These are phyloP conservation scores for Peromyscus nudipes DNA, from an alignment of 2,797 vertebrate species.

Conservation along the genomic window DNA sequence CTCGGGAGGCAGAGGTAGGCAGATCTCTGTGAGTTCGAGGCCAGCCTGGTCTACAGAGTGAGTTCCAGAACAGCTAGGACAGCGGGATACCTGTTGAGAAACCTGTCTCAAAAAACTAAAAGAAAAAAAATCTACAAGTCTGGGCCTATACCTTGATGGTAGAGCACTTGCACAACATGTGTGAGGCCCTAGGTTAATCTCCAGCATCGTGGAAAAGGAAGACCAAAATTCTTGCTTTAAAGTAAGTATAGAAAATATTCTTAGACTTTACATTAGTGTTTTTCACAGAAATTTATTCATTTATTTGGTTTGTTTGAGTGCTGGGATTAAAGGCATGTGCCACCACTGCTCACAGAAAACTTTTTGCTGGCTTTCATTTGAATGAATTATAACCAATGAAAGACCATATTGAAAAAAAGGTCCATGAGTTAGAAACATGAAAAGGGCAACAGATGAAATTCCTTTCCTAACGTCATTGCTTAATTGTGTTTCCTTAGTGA, in stretches of 20 bases:
- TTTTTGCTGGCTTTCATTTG: slow-evolving; percentile 52
- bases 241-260: slow-evolving; percentile 54
- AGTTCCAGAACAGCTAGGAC: not conserved
- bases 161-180: not conserved
- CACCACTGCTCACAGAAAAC: not conserved
- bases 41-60: not conserved
- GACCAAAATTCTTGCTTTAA: not conserved
- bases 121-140: not conserved
- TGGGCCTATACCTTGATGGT: not conserved
- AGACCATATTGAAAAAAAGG: not conserved
- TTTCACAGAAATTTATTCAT: slow-evolving; percentile 5
- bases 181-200: not conserved
- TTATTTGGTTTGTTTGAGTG: not conserved
- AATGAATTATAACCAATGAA: slow-evolving; percentile 15
- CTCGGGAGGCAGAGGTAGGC: not conserved
- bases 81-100: too few species aligned
- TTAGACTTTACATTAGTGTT: slow-evolving; percentile 16
- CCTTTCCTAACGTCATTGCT: slow-evolving; percentile 17
- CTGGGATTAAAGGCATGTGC: not conserved
- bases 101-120: not conserved
- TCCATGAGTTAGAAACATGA: slow-evolving; percentile 1
- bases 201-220: not conserved
- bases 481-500: slow-evolving; percentile 47
- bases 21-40: not conserved
- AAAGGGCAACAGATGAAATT: slow-evolving; percentile 53